phyloP scores from a whole-genome alignment of 2,113 vertebrate species.

The Poeciliopsis occidentalis region DNA sequence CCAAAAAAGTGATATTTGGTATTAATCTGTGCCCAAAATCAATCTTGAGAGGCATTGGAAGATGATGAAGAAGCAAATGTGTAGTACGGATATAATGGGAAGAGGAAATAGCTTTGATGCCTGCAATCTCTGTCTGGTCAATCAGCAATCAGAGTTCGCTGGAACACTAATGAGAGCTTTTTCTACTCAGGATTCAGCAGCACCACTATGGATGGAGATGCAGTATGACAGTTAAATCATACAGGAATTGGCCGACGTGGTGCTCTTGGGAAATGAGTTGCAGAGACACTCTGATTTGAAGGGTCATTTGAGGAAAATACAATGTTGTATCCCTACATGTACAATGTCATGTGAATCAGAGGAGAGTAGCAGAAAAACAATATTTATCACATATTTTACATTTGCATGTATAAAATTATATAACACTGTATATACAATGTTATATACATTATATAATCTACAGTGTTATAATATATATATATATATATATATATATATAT shows the following conservation, averaged over 20 bases:
- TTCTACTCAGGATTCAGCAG: constrained; percentile 49
- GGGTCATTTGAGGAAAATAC: constrained; percentile 35
- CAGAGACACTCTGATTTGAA: constrained; percentile 29
- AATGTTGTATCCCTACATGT: constrained; percentile 30
- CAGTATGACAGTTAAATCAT: constrained; percentile 62
- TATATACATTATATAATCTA: no score
- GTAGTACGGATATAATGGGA: constrained; percentile 41
- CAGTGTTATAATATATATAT: no score
- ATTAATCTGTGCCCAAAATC: constrained; percentile 28
- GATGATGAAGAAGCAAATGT: constrained; percentile 40
- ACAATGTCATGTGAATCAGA: constrained; percentile 21
- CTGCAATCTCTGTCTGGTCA: constrained; percentile 64
- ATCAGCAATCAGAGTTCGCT: constrained; percentile 70
- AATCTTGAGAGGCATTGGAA: constrained; percentile 24
- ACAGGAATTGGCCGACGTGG: constrained; percentile 12
- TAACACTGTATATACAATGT: no score
- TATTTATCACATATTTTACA: constrained; percentile 14
- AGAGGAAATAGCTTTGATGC: constrained; percentile 61
- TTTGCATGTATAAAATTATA: no score
- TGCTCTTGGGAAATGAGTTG: constrained; percentile 21
- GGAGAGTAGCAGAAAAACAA: constrained; percentile 19
- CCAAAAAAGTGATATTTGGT: constrained; percentile 17
- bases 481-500: no score
- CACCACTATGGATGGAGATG: constrained; percentile 56
- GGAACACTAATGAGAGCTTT: constrained; percentile 69